Evolutionary conservation across 1,140 invertebrate genomes (phyloP).

Genomic region (Bombus confusus): DNA sequence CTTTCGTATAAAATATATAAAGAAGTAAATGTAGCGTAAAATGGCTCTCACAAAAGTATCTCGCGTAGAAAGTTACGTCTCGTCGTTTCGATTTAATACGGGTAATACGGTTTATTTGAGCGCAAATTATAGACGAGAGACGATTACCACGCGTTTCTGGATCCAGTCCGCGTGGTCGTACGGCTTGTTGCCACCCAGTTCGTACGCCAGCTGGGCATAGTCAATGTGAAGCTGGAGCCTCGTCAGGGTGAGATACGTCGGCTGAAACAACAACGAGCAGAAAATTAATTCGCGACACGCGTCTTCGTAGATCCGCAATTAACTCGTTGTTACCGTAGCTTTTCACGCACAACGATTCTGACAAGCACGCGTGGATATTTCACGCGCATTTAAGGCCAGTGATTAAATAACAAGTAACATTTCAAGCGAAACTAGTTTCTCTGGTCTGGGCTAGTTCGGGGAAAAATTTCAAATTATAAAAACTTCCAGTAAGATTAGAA

Average conservation of each 20-base stretch:
- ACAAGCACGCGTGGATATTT: neutral
- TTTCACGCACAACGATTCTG: neutral
- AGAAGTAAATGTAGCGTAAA: neutral
- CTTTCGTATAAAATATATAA: neutral
- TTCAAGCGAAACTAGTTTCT: conserved; percentile 11
- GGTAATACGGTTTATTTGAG: neutral
- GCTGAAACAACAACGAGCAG: conserved; percentile 80
- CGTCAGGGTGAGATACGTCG: conserved; percentile 85
- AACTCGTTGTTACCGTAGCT: neutral
- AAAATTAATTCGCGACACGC: conserved; percentile 28
- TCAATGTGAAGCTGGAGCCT: conserved; percentile 89
- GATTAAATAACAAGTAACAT: neutral
- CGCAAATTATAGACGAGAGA: neutral
- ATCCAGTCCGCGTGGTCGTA: conserved; percentile 93
- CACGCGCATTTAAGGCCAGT: neutral
- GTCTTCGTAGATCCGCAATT: neutral
- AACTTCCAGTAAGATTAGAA: neutral
- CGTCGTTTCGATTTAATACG: neutral
- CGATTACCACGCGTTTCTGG: conserved; percentile 86
- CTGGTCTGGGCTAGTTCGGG: neutral
- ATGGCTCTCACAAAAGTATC: no score
- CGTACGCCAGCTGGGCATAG: conserved; percentile 88
- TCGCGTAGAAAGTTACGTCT: neutral
- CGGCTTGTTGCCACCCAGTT: conserved; percentile 89
- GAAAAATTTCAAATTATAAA: neutral